Conservation (phyloP, 2,888 invertebrate species). For the Meteorus colon region DNA sequence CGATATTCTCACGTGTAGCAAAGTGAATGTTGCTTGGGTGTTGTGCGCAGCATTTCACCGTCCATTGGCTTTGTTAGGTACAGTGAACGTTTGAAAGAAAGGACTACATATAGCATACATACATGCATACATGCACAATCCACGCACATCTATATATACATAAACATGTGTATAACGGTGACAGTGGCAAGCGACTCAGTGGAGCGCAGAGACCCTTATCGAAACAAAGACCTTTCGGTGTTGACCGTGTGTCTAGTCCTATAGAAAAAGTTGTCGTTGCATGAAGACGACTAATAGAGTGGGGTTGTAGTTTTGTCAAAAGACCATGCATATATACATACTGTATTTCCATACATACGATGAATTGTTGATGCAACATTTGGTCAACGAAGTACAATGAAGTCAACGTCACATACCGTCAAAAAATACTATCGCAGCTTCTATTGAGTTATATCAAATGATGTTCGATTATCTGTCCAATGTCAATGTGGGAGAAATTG, state of each 20-base stretch:
- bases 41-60: slow-evolving; percentile 44
- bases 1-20: slow-evolving; percentile 33
- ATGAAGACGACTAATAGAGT: slow-evolving; percentile 48
- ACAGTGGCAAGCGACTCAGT: slow-evolving; percentile 38
- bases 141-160: neutral
- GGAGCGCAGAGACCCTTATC: slow-evolving; percentile 57
- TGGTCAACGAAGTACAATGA: neutral
- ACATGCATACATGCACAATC: neutral
- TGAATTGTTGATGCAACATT: neutral
- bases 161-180: neutral
- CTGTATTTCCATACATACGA: neutral
- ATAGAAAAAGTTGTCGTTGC: slow-evolving; percentile 59
- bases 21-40: slow-evolving; percentile 26
- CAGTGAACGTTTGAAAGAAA: slow-evolving; percentile 45
- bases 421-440: neutral
- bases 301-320: slow-evolving; percentile 49
- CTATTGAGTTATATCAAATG: neutral
- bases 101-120: slow-evolving; percentile 6
- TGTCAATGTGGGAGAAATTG: neutral
- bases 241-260: slow-evolving; percentile 66
- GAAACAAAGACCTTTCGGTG: slow-evolving; percentile 63
- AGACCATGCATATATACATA: slow-evolving; percentile 35
- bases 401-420: neutral
- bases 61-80: slow-evolving; percentile 52
- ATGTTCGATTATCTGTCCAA: neutral